Conservation (phyloP, 2,888 invertebrate species). For the Zonitis immaculata region DNA sequence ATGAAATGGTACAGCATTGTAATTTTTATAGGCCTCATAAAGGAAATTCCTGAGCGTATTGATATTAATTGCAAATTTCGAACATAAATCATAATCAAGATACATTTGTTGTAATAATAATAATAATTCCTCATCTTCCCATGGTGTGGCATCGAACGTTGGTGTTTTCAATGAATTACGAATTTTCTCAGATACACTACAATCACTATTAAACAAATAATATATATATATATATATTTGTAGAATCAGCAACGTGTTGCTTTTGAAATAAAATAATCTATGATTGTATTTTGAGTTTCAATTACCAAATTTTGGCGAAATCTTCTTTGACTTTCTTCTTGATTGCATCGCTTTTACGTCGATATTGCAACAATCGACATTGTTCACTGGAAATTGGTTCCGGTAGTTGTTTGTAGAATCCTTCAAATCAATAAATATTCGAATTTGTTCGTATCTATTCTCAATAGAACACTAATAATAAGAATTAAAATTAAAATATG, state of each 20-base stretch:
- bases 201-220: conserved; percentile 58
- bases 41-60: conserved; percentile 65
- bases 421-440: conserved; percentile 40
- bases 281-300: conserved; percentile 17
- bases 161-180: conserved; percentile 62
- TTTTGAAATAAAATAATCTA: too few relatives aligned
- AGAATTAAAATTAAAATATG: too few relatives aligned
- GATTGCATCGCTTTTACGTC: conserved; percentile 57
- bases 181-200: conserved; percentile 59
- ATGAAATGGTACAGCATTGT: conserved; percentile 83
- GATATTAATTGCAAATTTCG: conserved; percentile 71
- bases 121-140: conserved; percentile 76
- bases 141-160: conserved; percentile 76
- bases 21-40: conserved; percentile 72
- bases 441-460: background rate
- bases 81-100: conserved; percentile 68
- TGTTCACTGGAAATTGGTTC: conserved; percentile 56
- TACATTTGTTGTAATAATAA: conserved; percentile 77
- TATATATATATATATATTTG: too few relatives aligned
- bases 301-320: conserved; percentile 59
- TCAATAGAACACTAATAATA: background rate
- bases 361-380: conserved; percentile 55
- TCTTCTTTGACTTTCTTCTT: conserved; percentile 57
- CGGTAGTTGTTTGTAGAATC: conserved; percentile 60
- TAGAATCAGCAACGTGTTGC: too few relatives aligned